phyloP scores from a whole-genome alignment of 2,113 vertebrate species.

The Hyla sarda region DNA sequence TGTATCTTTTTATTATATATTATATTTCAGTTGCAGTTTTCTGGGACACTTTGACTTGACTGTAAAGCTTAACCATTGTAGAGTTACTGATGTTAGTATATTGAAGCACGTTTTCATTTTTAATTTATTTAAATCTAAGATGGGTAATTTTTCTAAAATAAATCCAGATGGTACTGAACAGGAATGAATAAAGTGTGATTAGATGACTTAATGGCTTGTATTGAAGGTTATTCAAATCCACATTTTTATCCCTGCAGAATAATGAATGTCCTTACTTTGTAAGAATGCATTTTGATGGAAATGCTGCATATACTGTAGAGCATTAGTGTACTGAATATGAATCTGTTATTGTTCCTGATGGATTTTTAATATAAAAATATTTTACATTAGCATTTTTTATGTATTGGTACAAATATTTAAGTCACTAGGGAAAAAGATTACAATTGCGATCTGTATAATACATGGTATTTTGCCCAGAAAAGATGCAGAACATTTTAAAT shows the following conservation, averaged over 20 bases:
- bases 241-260: slow-evolving; percentile 52
- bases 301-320: slow-evolving; percentile 30
- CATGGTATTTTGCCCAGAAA: neutral
- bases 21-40: slow-evolving; percentile 10
- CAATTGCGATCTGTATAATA: slow-evolving; percentile 31
- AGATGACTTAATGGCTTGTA: slow-evolving; percentile 58
- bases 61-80: neutral
- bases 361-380: slow-evolving; percentile 45
- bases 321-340: slow-evolving; percentile 27
- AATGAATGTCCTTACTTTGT: slow-evolving; percentile 54
- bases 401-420: slow-evolving; percentile 37
- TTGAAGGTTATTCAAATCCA: slow-evolving; percentile 57
- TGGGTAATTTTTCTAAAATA: slow-evolving; percentile 46
- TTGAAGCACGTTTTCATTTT: slow-evolving; percentile 40
- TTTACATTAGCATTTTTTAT: slow-evolving; percentile 47
- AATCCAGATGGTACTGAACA: slow-evolving; percentile 53
- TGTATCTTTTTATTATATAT: neutral
- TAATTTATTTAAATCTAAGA: slow-evolving; percentile 56
- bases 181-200: slow-evolving; percentile 57
- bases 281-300: slow-evolving; percentile 47
- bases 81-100: slow-evolving; percentile 33
- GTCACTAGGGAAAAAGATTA: slow-evolving; percentile 25
- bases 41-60: slow-evolving; percentile 11
- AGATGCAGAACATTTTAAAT: slow-evolving; percentile 34
- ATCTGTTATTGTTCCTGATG: slow-evolving; percentile 44